These are phyloP conservation scores for Megamerina dolium DNA, from an alignment of 2,888 invertebrate species.

Conservation along the genomic window DNA sequence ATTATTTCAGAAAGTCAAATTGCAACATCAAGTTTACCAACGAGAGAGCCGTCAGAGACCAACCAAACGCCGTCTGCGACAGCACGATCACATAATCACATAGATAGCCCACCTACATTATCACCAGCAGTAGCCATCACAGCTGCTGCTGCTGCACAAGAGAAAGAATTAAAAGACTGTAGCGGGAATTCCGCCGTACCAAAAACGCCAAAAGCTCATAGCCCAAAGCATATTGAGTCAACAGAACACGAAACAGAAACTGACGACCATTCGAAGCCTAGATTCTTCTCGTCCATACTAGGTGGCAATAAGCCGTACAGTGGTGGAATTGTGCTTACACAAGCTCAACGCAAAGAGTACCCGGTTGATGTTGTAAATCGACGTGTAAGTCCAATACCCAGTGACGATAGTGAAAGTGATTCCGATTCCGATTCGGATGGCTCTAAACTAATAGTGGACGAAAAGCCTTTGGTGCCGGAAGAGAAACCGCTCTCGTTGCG, in stretches of 20 bases:
- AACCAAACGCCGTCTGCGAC: conserved; percentile 13
- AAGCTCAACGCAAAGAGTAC: conserved; percentile 76
- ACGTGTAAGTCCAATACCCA: conserved; percentile 38
- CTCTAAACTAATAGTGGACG: conserved; percentile 58
- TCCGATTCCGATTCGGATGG: conserved; percentile 50
- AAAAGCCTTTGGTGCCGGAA: conserved; percentile 60
- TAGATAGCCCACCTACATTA: conserved; percentile 9
- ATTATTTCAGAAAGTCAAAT: no score
- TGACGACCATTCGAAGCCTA: conserved; percentile 45
- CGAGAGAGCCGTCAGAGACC: conserved; percentile 1
- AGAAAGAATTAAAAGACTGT: conserved; percentile 33
- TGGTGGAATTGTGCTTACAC: conserved; percentile 73
- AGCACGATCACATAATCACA: no score
- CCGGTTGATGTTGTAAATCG: conserved; percentile 42
- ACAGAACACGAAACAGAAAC: conserved; percentile 4
- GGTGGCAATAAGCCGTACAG: conserved; percentile 78
- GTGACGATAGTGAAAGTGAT: conserved; percentile 16
- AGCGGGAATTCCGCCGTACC: conserved; percentile 20
- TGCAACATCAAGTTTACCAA: no score
- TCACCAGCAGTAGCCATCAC: conserved; percentile 10
- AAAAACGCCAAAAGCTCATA: conserved; percentile 21
- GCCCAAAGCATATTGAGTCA: conserved; percentile 11
- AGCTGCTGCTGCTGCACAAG: conserved; percentile 5
- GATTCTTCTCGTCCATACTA: conserved; percentile 73
- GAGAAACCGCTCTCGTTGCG: conserved; percentile 57